These are phyloP conservation scores for Geococcyx californianus DNA, from an alignment of 2,113 vertebrate genomes.

Conservation along the genomic window DNA sequence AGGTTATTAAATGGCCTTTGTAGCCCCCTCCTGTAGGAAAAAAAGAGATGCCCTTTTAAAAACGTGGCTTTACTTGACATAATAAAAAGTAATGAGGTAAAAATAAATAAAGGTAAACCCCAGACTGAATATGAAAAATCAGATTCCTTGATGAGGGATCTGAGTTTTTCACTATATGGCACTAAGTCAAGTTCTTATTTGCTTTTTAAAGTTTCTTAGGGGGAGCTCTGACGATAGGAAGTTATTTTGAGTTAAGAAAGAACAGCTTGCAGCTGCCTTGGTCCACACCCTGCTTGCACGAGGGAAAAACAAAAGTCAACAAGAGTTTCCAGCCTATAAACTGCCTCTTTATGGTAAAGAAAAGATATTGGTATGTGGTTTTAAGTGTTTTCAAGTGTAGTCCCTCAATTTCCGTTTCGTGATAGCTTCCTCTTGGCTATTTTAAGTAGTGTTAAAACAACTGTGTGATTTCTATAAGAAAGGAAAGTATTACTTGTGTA, in stretches of 20 bases:
- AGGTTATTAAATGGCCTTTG: background rate
- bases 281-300: background rate
- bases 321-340: background rate
- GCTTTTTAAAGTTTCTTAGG: background rate
- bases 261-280: background rate
- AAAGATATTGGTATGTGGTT: background rate
- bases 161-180: background rate
- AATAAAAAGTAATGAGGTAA: background rate
- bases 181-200: background rate
- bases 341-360: background rate
- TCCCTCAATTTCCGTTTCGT: background rate
- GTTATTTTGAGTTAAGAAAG: background rate
- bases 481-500: background rate
- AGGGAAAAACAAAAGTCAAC: background rate
- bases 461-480: background rate
- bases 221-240: background rate
- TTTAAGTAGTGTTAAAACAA: background rate
- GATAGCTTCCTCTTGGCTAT: background rate
- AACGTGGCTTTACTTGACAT: background rate
- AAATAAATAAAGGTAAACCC: background rate
- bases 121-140: background rate
- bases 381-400: background rate
- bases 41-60: background rate
- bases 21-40: background rate
- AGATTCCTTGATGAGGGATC: background rate